phyloP scores from a whole-genome alignment of 2,888 invertebrate genomes.

The Tetranychus truncatus region DNA sequence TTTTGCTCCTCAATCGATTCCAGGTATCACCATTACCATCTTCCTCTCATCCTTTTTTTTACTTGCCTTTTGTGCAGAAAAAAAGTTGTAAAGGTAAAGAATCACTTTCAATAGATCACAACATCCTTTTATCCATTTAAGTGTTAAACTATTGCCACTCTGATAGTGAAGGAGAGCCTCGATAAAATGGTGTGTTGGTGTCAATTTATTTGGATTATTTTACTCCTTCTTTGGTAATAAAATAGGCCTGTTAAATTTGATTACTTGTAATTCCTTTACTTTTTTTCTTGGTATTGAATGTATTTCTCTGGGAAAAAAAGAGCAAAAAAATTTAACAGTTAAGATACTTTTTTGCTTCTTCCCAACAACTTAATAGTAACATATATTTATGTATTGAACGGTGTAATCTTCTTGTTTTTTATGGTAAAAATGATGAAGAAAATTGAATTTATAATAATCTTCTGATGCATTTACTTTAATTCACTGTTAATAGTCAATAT shows the following conservation, averaged over 20 bases:
- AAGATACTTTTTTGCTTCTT: background rate
- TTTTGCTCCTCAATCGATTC: background rate
- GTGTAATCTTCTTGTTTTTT: background rate
- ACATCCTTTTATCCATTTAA: background rate
- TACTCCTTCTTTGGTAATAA: background rate
- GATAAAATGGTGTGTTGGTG: background rate
- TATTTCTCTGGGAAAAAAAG: background rate
- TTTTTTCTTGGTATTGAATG: background rate
- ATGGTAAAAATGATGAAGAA: background rate
- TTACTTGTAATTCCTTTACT: background rate
- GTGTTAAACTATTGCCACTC: background rate
- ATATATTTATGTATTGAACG: background rate
- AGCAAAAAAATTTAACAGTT: background rate
- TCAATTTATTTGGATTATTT: conserved; percentile 1
- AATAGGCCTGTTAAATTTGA: background rate
- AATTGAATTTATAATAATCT: background rate
- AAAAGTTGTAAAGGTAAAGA: background rate
- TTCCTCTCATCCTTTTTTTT: background rate
- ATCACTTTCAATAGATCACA: background rate
- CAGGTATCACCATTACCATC: background rate
- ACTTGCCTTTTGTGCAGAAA: background rate
- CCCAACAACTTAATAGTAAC: background rate
- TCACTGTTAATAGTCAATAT: background rate
- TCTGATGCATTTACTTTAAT: background rate
- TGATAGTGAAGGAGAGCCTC: background rate